These are phyloP conservation scores for Pseudolaguvia tuberculata DNA, from an alignment of 2,113 vertebrate species.

Conservation along the genomic window DNA sequence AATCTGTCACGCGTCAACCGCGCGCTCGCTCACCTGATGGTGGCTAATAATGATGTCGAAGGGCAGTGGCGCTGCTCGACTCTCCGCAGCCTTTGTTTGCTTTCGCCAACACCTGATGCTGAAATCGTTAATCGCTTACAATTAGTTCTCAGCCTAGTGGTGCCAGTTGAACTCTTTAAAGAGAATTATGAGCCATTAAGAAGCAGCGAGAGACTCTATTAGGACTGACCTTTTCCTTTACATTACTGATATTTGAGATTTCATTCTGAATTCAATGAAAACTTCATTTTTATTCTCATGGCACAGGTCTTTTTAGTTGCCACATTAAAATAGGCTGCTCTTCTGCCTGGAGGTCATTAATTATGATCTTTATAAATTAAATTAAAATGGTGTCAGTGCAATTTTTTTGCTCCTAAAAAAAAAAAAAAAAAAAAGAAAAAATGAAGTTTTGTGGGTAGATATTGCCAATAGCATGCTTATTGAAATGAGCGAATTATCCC, in stretches of 20 bases:
- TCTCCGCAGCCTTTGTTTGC: constrained; percentile 65
- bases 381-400: constrained; percentile 68
- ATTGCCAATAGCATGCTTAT: constrained; percentile 55
- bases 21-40: constrained; percentile 61
- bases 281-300: constrained; percentile 68
- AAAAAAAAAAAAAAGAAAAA: too few species aligned
- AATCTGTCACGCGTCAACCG: constrained; percentile 69
- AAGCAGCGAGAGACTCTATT: constrained; percentile 67
- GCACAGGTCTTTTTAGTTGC: constrained; percentile 59
- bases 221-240: constrained; percentile 74
- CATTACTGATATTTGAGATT: constrained; percentile 78
- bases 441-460: constrained; percentile 64
- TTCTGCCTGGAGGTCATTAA: constrained; percentile 69
- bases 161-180: constrained; percentile 58
- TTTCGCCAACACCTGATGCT: constrained; percentile 68
- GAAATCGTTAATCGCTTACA: constrained; percentile 67
- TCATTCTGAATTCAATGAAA: constrained; percentile 73
- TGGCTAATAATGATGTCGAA: constrained; percentile 66
- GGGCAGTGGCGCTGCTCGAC: constrained; percentile 62
- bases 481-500: neutral
- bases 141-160: constrained; percentile 58
- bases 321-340: constrained; percentile 63
- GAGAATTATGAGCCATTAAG: constrained; percentile 68
- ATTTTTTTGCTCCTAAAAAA: constrained; percentile 61
- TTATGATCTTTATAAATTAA: constrained; percentile 76